Evolutionary conservation across 2,797 vertebrate species (phyloP), one percentile per base, ranked within the genome.

Genomic region (Podarcis siculus): DNA sequence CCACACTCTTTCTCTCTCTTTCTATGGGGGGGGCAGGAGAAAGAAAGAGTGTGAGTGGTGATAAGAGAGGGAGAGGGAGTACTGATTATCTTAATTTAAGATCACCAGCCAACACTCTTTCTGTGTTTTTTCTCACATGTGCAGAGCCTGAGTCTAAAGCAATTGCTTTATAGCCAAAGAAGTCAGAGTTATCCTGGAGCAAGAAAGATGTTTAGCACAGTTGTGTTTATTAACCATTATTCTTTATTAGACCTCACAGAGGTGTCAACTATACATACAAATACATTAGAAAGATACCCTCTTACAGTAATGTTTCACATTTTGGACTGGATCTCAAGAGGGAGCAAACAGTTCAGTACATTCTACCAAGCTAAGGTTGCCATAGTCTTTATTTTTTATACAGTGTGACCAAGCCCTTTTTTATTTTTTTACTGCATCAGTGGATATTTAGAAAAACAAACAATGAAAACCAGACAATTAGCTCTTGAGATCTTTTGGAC

Each of bases 201-300:
- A 81, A 61, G 23, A 94, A 95, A 91, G 94, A 95, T 92, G 92
- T 93, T 94, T 94, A 96, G 95, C 93, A 9, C 93, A 84, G 92
- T 94, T 90, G 95, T 95, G 93, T 86, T 95, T 96, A 90, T 95
- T 95, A 96, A 95, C 92, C 94, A 95, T 96, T 96, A 94, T 95
- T 93, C 92, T 96, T 97, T 95, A 96, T 96, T 96, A 95, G 92
- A 96, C 95, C 93, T 95, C 94, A 95, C 90, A 96, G 95, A 96
- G 94, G 95, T 96, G 95, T 96, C 94, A 96, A 95, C 92, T 97
- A 90, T 94, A 89, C 94, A 93, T 93, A 95, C 94, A 96, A 96
- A 94, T 94, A 96, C 95, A 96, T 96, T 95, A 96, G 93, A 93
- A 95, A 94, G 92, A 94, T 91, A 95, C 88, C 91, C 91, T 95